A percentile compares a stretch with the other conserved stretches of the same genome.
Conservation (phyloP, 2,797 vertebrate species). For the Lutjanus argentimaculatus region DNA sequence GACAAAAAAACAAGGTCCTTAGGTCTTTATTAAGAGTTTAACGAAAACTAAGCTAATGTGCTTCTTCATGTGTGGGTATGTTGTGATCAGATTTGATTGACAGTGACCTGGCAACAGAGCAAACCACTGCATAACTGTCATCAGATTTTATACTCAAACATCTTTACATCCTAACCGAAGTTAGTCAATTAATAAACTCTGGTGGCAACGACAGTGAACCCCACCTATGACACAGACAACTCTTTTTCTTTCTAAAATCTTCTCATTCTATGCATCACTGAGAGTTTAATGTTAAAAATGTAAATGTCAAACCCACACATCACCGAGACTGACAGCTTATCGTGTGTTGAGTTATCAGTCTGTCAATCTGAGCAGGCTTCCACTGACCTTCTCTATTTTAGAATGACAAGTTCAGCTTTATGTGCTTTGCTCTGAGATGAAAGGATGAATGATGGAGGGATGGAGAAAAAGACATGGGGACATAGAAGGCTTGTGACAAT, state of each 20-base stretch:
- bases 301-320: slow-evolving; percentile 48
- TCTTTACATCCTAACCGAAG: not conserved
- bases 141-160: not conserved
- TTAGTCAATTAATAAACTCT: slow-evolving; percentile 4
- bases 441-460: slow-evolving; percentile 31
- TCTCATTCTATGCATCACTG: not conserved
- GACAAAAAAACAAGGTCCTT: not conserved
- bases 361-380: slow-evolving; percentile 43
- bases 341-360: slow-evolving; percentile 36
- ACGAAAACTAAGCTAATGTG: not conserved
- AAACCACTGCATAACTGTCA: not conserved
- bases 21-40: not conserved
- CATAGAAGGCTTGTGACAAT: slow-evolving; percentile 21
- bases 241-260: not conserved
- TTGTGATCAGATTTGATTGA: slow-evolving; percentile 1
- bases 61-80: not conserved
- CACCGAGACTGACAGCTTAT: slow-evolving; percentile 30
- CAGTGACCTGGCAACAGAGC: not conserved
- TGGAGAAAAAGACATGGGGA: slow-evolving; percentile 4
- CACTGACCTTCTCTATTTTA: slow-evolving; percentile 57
- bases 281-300: slow-evolving; percentile 36
- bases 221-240: slow-evolving; percentile 5
- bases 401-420: slow-evolving; percentile 44
- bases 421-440: slow-evolving; percentile 34
- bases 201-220: not conserved